Percentiles rank a stretch among this genome's conserved stretches.
phyloP scores from a whole-genome alignment of 2,113 vertebrate genomes.

The Gavia stellata region DNA sequence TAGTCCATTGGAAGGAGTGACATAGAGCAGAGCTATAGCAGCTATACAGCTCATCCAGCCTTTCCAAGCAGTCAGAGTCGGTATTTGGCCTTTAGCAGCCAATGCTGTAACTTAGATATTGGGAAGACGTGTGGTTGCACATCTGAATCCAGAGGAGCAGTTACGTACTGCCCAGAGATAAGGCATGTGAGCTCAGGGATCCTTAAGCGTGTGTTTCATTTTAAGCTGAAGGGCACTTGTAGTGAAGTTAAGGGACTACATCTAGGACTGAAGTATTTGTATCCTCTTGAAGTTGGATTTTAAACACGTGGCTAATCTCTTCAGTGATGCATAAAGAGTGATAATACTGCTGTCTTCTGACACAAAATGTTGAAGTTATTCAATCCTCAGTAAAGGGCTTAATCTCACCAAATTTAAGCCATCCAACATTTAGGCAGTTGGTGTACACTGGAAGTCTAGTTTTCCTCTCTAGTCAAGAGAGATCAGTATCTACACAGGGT shows the following conservation, averaged over 20 bases:
- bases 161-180: background rate
- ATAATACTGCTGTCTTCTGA: background rate
- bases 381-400: background rate
- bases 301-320: background rate
- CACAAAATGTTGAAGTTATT: background rate
- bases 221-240: background rate
- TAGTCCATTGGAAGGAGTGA: background rate
- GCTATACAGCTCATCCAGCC: background rate
- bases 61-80: background rate
- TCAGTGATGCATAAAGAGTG: background rate
- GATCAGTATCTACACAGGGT: background rate
- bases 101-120: background rate
- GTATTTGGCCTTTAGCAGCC: background rate
- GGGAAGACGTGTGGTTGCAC: background rate
- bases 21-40: background rate
- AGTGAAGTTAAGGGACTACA: background rate
- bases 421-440: background rate
- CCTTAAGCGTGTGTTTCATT: background rate
- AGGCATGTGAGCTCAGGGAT: background rate
- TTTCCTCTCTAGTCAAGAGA: background rate
- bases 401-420: background rate
- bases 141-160: background rate
- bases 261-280: background rate
- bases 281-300: background rate
- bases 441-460: background rate